Conservation (phyloP, 2,113 vertebrate species). For the Emydura subglobosa region DNA sequence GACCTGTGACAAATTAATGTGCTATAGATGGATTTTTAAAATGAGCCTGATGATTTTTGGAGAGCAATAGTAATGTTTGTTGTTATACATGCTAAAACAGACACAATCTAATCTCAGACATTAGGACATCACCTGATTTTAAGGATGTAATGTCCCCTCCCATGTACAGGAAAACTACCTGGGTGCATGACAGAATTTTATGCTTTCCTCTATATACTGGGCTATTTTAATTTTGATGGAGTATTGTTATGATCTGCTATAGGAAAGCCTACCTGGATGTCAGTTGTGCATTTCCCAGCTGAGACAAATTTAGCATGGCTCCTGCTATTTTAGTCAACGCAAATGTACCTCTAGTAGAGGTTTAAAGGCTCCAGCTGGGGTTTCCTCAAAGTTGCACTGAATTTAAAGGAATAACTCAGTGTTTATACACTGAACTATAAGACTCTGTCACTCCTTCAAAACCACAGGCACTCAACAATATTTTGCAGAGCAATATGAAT, state of each 20-base stretch:
- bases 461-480: fast-evolving
- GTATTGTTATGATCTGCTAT: background rate
- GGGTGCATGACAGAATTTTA: background rate
- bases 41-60: background rate
- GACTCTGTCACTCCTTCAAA: background rate
- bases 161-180: background rate
- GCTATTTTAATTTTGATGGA: background rate
- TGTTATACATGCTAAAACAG: background rate
- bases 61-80: background rate
- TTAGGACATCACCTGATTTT: background rate
- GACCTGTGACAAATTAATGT: background rate
- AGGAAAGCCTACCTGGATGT: background rate
- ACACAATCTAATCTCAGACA: background rate
- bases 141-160: background rate
- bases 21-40: background rate
- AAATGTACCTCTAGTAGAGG: background rate
- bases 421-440: background rate
- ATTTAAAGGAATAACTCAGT: background rate
- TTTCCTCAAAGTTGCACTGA: background rate
- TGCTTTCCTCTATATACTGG: slow-evolving; percentile 1
- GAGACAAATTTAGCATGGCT: background rate
- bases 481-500: background rate
- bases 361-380: background rate
- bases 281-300: background rate
- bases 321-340: slow-evolving; percentile 21